phyloP scores from a whole-genome alignment of 2,888 invertebrate species.

The Rhingia rostrata region DNA sequence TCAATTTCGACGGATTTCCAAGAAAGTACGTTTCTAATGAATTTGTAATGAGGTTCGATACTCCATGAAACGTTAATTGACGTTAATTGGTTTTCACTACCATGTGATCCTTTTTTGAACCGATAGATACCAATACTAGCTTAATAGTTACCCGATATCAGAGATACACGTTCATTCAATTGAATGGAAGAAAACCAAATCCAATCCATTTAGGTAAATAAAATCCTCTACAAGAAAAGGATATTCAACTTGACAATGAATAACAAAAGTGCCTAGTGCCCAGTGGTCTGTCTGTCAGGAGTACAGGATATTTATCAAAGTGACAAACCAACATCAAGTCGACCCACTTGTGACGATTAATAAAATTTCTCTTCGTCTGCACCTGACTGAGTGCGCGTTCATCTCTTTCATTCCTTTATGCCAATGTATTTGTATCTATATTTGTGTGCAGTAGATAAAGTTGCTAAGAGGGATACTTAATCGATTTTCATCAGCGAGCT shows the following conservation, averaged over 20 bases:
- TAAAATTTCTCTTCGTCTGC: conserved; percentile 22
- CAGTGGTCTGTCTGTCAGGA: too few relatives aligned
- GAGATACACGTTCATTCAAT: not conserved
- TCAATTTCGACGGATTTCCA: too few relatives aligned
- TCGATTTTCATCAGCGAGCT: conserved; percentile 46
- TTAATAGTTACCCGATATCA: not conserved
- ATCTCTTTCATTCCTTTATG: not conserved
- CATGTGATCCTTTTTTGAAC: not conserved
- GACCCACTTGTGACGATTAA: conserved; percentile 36
- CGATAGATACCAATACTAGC: not conserved
- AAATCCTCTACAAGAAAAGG: not conserved
- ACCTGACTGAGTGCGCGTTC: not conserved
- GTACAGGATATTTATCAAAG: conserved; percentile 21
- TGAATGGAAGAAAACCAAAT: not conserved
- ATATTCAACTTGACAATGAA: conserved; percentile 21
- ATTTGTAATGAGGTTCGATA: too few relatives aligned
- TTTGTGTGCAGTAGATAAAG: conserved; percentile 16
- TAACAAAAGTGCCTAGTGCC: conserved; percentile 2
- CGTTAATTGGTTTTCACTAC: too few relatives aligned
- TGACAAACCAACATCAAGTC: conserved; percentile 34
- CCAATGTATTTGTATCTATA: conserved; percentile 2
- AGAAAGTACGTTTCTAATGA: too few relatives aligned
- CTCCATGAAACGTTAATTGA: too few relatives aligned
- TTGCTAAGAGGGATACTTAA: conserved; percentile 39
- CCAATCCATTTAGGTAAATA: conserved; percentile 35